Evolutionary conservation across 2,888 invertebrate species (phyloP).

Genomic region (Mystacides longicornis): DNA sequence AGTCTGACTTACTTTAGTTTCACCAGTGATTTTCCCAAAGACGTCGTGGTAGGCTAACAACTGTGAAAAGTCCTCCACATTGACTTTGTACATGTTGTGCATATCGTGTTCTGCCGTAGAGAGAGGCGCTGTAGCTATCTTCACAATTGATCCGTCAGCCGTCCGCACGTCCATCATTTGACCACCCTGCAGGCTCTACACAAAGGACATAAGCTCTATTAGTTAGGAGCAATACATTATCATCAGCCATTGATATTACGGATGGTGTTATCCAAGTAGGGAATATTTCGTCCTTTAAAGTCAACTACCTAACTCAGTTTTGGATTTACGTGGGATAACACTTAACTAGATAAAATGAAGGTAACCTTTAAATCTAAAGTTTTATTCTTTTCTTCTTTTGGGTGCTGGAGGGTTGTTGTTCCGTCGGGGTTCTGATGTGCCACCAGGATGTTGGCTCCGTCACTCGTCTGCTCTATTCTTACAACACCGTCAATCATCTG

Average conservation of each 20-base stretch:
- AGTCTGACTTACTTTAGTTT: conserved; percentile 39
- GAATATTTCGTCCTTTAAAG: not conserved
- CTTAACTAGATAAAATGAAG: too few species aligned
- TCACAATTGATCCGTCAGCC: conserved; percentile 66
- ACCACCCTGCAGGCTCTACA: conserved; percentile 30
- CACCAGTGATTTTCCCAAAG: conserved; percentile 55
- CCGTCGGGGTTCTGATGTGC: conserved; percentile 48
- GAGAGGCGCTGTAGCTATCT: conserved; percentile 58
- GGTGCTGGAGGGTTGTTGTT: conserved; percentile 38
- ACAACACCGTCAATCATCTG: conserved; percentile 49
- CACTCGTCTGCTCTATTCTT: conserved; percentile 46
- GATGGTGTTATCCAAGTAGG: not conserved
- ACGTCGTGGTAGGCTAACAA: conserved; percentile 81
- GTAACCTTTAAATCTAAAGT: conserved; percentile 44
- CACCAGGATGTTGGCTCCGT: conserved; percentile 46
- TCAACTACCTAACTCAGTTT: not conserved
- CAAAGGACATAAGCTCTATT: too few species aligned
- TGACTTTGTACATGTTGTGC: conserved; percentile 73
- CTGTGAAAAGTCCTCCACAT: conserved; percentile 79
- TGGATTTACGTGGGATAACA: too few species aligned
- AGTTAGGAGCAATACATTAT: too few species aligned
- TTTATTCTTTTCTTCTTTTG: conserved; percentile 22
- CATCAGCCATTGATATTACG: not conserved
- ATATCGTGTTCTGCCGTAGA: conserved; percentile 66
- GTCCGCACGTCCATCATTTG: conserved; percentile 55